Evolutionary conservation across 2,113 vertebrate genomes (phyloP).

Genomic region (Ophiodon elongatus): DNA sequence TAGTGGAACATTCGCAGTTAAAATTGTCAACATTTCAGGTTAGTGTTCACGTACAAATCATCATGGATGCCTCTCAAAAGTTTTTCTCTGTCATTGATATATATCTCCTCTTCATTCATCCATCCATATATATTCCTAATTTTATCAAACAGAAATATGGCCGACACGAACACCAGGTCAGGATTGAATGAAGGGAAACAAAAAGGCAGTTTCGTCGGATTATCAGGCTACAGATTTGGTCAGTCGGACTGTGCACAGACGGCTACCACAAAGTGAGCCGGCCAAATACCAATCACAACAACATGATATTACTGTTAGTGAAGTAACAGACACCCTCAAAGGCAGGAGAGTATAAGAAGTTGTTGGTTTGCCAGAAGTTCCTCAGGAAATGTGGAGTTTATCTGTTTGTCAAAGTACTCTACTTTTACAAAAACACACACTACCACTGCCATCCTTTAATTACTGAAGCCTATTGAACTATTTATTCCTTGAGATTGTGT

Average conservation of each 20-base stretch:
- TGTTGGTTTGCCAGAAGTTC: background rate
- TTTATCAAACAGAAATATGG: background rate
- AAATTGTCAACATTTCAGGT: background rate
- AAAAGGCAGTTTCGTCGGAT: background rate
- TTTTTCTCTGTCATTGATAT: background rate
- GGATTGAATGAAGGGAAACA: background rate
- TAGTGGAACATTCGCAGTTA: background rate
- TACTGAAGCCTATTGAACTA: background rate
- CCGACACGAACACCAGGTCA: background rate
- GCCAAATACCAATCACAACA: background rate
- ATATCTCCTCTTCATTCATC: conserved; percentile 9
- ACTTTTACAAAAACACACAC: background rate
- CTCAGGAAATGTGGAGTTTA: background rate
- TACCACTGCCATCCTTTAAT: background rate
- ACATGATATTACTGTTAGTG: background rate
- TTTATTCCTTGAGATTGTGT: background rate
- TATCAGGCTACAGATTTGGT: background rate
- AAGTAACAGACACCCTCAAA: background rate
- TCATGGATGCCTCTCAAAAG: background rate
- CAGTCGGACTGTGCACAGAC: background rate
- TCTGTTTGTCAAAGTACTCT: background rate
- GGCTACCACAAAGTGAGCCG: background rate
- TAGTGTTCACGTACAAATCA: conserved; percentile 15
- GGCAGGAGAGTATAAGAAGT: background rate
- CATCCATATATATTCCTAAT: background rate